These are phyloP conservation scores for Leptinotarsa haldemani DNA, from an alignment of 2,888 invertebrate species.

Conservation along the genomic window DNA sequence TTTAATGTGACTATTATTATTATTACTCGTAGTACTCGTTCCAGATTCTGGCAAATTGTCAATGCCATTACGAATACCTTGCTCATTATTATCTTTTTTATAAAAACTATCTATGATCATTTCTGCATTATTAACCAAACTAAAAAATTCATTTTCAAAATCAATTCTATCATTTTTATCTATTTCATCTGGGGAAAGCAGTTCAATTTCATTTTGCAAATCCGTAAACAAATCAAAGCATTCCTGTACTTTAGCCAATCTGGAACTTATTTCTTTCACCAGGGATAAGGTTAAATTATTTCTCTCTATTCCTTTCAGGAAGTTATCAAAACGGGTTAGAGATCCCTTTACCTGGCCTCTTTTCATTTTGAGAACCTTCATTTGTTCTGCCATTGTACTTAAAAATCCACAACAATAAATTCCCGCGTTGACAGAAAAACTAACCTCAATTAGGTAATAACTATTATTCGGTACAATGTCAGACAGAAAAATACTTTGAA, in stretches of 20 bases:
- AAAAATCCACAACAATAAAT: neutral
- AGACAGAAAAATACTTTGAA: neutral
- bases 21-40: neutral
- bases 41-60: neutral
- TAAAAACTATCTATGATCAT: neutral
- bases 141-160: conserved; percentile 2
- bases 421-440: neutral
- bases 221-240: neutral
- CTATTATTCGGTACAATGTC: conserved; percentile 7
- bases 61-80: neutral
- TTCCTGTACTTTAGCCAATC: neutral
- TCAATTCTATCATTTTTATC: neutral
- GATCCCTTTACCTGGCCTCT: neutral
- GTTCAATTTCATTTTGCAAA: conserved; percentile 5
- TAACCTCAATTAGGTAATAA: conserved; percentile 2
- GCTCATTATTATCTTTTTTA: neutral
- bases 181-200: conserved; percentile 5
- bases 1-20: conserved; percentile 15
- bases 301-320: neutral
- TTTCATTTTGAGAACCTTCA: neutral
- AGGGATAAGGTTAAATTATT: neutral
- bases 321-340: too few species aligned
- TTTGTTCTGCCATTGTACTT: conserved; percentile 1
- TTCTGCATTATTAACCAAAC: conserved; percentile 1
- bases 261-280: conserved; percentile 5